Base-by-base conservation (phyloP, 1,140 invertebrate species). In the Idris sp. region DNA sequence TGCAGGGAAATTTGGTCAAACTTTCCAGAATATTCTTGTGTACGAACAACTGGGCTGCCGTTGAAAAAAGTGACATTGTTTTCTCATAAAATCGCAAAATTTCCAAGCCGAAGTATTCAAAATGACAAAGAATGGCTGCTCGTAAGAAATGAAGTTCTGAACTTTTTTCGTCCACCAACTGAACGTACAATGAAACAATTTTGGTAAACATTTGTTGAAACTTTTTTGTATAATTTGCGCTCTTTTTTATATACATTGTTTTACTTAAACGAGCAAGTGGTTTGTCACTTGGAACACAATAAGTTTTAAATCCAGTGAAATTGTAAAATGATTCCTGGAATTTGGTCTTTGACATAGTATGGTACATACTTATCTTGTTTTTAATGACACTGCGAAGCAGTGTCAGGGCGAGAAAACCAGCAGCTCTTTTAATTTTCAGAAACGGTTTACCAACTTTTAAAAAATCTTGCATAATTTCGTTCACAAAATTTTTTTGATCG, bases 201-300 rank as follows among this genome's bases (percentile, higher is more conserved):
- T 62, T 62, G 1, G 26, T 51, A 15, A 62, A 51, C 46, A 62
- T 62, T 33, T 51, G 0, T 33, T 30, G n/a, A 49, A 41, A n/a
- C 10, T 0, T 7, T n/a, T 1, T 62, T 1, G 1, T 28, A 0
- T 1, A 0, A 7, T 8, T 62, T 31, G 1, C 15, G 16, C 1
- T n/a, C n/a, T n/a, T n/a, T n/a, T n/a, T 30, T 0, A n/a, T 19
- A 62, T 11, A 62, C 28, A 4, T 48, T 14, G 1, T 14, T 9
- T 6, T 62, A 0, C 4, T n/a, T n/a, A 51, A 0, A 0, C 3
- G 4, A 9, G 33, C 33, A 1, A 62, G 8, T 8, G 46, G 33
- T 2, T 0, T 6, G 15, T 38, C 14, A 15, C 43, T 48, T 0
- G 56, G 56, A 13, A 11, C 9, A 14, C 43, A 11, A 6, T 10